Conservation (phyloP, 2,888 invertebrate species). For the Agonopterix subpropinquella region DNA sequence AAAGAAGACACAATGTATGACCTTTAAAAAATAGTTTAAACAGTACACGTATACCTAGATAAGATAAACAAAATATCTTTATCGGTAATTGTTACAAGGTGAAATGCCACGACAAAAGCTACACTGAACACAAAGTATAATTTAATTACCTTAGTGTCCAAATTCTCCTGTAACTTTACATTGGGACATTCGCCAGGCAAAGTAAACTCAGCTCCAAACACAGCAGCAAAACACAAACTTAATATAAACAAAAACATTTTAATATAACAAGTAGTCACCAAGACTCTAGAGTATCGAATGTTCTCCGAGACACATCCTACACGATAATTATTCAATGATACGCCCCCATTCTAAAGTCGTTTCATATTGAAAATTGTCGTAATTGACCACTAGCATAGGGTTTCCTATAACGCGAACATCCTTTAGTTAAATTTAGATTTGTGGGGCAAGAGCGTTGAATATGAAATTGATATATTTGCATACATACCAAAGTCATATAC, state of each 20-base stretch:
- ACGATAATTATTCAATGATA: slow-evolving; percentile 60
- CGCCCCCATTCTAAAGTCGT: slow-evolving; percentile 38
- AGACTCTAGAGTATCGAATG: slow-evolving; percentile 36
- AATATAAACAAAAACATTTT: slow-evolving; percentile 37
- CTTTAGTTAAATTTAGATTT: slow-evolving; percentile 24
- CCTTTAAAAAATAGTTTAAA: too few species aligned
- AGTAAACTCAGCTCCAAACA: slow-evolving; percentile 44
- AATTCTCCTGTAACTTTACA: slow-evolving; percentile 53
- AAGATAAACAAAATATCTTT: not conserved
- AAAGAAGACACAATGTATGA: too few species aligned
- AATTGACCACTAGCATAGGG: slow-evolving; percentile 6
- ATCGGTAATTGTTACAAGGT: not conserved
- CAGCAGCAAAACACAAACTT: slow-evolving; percentile 26
- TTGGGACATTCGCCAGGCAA: slow-evolving; percentile 55
- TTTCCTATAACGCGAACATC: slow-evolving; percentile 24
- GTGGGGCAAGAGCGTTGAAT: slow-evolving; percentile 8
- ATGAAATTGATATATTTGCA: not conserved
- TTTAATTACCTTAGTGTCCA: slow-evolving; percentile 53
- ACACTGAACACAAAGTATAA: not conserved
- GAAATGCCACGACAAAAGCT: not conserved
- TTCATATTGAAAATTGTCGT: slow-evolving; percentile 28
- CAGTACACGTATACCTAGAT: too few species aligned
- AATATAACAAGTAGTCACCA: slow-evolving; percentile 23
- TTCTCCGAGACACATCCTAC: slow-evolving; percentile 35
- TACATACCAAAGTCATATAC: too few species aligned